Conservation (phyloP, 1,140 invertebrate species). For the Apis cerana region DNA sequence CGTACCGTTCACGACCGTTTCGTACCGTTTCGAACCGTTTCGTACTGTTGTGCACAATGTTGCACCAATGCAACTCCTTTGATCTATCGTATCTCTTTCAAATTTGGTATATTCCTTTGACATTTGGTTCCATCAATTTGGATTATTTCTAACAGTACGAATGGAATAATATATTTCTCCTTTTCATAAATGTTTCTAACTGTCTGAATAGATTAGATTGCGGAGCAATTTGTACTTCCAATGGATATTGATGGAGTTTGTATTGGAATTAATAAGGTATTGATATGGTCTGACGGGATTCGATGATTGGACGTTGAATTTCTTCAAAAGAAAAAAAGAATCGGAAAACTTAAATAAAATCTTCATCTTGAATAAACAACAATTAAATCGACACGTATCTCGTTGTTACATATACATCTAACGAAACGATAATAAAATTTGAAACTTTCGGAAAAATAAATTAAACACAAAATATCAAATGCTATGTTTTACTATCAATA, state of each 20-base stretch:
- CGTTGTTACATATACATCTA: neutral
- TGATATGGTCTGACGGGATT: neutral
- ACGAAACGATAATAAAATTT: neutral
- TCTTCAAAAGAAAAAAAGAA: neutral
- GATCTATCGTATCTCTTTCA: too few relatives aligned
- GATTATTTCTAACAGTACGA: neutral
- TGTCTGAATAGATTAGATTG: neutral
- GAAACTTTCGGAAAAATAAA: too few relatives aligned
- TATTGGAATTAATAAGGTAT: neutral
- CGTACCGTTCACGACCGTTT: neutral
- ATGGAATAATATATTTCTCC: neutral
- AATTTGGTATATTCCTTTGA: neutral
- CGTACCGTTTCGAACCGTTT: too few relatives aligned
- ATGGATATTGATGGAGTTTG: conserved; percentile 3
- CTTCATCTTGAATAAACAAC: neutral
- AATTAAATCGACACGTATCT: neutral
- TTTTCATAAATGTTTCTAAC: neutral
- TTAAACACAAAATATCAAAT: neutral
- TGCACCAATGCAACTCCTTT: neutral
- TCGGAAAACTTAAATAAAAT: neutral
- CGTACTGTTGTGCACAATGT: neutral
- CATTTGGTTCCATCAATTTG: neutral
- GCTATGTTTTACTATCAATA: neutral
- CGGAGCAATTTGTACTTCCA: neutral
- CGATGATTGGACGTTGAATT: neutral